Percentiles rank a stretch among this genome's conserved stretches.
Evolutionary conservation across 2,113 vertebrate species (phyloP).

Genomic region (Sardina pilchardus): DNA sequence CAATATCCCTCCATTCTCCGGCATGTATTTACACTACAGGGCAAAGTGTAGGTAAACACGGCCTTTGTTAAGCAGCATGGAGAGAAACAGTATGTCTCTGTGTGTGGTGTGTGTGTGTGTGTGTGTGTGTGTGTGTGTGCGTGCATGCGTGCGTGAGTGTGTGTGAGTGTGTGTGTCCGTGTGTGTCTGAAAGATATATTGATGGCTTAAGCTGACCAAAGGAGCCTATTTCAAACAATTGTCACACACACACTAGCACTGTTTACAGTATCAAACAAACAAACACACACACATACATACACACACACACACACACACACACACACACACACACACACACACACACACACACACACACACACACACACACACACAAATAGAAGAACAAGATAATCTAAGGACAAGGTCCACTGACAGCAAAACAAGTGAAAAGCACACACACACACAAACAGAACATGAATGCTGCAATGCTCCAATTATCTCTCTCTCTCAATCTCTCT

Average conservation of each 20-base stretch:
- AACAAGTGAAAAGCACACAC: neutral
- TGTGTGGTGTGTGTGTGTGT: neutral
- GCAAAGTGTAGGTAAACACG: conserved; percentile 32
- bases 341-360: conserved; percentile 16
- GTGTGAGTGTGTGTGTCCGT: conserved; percentile 30
- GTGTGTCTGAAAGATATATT: conserved; percentile 38
- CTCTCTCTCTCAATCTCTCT: neutral
- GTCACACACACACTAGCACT: conserved; percentile 50
- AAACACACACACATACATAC: conserved; percentile 27
- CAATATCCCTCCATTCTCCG: conserved; percentile 17
- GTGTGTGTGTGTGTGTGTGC: neutral
- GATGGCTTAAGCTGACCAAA: conserved; percentile 31
- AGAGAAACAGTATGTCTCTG: neutral
- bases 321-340: conserved; percentile 20
- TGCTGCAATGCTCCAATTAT: neutral
- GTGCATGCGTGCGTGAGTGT: neutral
- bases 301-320: conserved; percentile 22
- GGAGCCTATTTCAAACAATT: no score
- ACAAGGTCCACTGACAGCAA: neutral
- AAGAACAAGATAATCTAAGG: neutral
- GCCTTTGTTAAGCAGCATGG: conserved; percentile 21
- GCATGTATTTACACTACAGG: conserved; percentile 34
- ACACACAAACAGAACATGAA: neutral
- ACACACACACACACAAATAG: neutral
- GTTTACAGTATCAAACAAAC: conserved; percentile 31